Percentiles rank a stretch among this genome's conserved stretches.
These are phyloP conservation scores for Argopecten irradians DNA, from an alignment of 1,140 invertebrate species.

Conservation along the genomic window DNA sequence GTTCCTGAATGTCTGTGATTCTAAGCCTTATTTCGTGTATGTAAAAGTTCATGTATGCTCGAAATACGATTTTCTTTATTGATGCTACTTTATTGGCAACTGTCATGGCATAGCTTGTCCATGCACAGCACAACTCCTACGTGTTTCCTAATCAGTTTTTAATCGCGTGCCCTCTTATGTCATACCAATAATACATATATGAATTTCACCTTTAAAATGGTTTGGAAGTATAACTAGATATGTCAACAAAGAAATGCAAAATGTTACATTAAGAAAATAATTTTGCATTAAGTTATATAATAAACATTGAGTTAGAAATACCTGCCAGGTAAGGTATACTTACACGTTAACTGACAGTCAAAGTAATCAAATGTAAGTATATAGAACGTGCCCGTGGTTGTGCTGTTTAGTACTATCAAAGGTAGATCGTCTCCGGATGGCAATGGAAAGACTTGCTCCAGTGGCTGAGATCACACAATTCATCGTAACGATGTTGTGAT, in stretches of 20 bases:
- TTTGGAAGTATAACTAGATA: too few relatives aligned
- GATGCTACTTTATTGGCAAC: neutral
- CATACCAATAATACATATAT: neutral
- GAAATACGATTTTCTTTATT: neutral
- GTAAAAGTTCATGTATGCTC: neutral
- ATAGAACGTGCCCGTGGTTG: neutral
- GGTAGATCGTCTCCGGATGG: neutral
- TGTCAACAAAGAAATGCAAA: too few relatives aligned
- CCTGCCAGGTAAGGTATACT: neutral
- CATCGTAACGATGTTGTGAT: neutral
- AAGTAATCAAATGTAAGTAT: neutral
- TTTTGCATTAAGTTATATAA: too few relatives aligned
- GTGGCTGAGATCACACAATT: neutral
- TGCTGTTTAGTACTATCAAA: neutral
- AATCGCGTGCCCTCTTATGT: neutral
- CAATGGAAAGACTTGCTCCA: neutral
- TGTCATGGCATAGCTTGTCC: neutral
- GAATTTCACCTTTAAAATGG: neutral
- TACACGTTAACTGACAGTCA: neutral
- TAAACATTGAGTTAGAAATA: neutral
- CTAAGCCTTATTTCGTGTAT: conserved; percentile 5
- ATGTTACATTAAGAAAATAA: too few relatives aligned
- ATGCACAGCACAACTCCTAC: neutral
- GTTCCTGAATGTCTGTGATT: neutral
- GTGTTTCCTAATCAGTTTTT: neutral